Base-by-base conservation (phyloP, 2,113 vertebrate species). In the Hiodon tergisus region DNA sequence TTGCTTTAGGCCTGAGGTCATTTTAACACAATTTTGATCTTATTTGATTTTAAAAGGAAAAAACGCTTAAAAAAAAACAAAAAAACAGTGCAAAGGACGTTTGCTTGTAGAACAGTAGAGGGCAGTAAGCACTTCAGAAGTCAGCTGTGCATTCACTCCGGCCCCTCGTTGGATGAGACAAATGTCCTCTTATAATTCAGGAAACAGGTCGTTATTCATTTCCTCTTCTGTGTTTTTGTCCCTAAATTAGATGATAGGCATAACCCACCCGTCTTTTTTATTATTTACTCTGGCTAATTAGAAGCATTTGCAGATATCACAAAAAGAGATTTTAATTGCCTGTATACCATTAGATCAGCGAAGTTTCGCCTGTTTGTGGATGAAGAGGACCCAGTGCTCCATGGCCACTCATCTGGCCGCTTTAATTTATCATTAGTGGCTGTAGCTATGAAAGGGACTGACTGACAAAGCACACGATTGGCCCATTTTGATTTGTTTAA, bases 41-140 rank as follows among this genome's bases (percentile, higher is more conserved):
- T 14, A 9, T 17, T 4, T 48, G 7, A 2, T 53, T 31, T 31
- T 31, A 31, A 31, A 31, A 31, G 31, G 5, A 11, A 69, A 4
- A 69, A 69, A 51, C 9, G 67, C 52, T 5, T 16, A 4, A 54
- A 68, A 50, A 52, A n/a, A 16, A 68, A 51, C 47, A 3, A 31
- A 6, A 48, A 31, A 48, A 63, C 11, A 48, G 31, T 52, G 16
- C 67, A 52, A 52, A 67, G 31, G 31, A 31, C 31, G 11, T 67
- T 67, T 53, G 13, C 5, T 48, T 57, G 16, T 10, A 17, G 6
- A 51, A 52, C 74, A 63, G 74, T 53, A 76, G 74, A 69, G 68
- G 75, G 75, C 60, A 63, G 67, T 57, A 76, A 63, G 57, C 75
- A 65, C 68, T 71, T 54, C 71, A 68, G 47, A 63, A 54, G 51